Conservation (phyloP, 1,140 invertebrate genomes). For the Sycophaga agraensis region DNA sequence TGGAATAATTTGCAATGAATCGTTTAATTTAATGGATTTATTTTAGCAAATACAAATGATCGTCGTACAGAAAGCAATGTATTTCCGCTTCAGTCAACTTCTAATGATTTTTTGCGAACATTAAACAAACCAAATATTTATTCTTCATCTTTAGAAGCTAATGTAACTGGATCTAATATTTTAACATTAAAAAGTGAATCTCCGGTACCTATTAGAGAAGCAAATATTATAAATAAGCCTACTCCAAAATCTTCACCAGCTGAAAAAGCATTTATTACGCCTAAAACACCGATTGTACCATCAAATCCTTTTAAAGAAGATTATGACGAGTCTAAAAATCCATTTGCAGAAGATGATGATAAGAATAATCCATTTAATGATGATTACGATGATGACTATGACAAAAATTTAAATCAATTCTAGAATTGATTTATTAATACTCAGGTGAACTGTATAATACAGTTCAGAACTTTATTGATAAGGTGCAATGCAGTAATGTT, state of each 20-base stretch:
- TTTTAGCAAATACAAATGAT: constrained; percentile 8
- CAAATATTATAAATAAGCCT: constrained; percentile 42
- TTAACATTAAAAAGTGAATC: constrained; percentile 44
- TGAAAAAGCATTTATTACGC: constrained; percentile 46
- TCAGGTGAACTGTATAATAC: neutral
- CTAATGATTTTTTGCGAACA: constrained; percentile 29
- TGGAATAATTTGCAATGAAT: too few relatives aligned
- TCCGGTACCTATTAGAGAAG: constrained; percentile 47
- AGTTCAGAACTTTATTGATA: neutral
- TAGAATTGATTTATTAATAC: constrained; percentile 40
- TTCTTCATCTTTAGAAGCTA: constrained; percentile 65
- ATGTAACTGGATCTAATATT: constrained; percentile 48
- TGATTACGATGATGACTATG: constrained; percentile 59
- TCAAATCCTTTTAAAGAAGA: constrained; percentile 62
- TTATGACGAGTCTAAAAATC: constrained; percentile 65
- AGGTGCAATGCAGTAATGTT: neutral
- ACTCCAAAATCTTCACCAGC: constrained; percentile 54
- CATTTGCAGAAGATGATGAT: constrained; percentile 60
- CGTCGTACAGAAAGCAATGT: constrained; percentile 23
- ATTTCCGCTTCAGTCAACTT: constrained; percentile 23
- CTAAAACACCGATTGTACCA: constrained; percentile 52
- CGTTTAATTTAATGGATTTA: neutral
- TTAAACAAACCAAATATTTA: constrained; percentile 51
- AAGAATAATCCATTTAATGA: constrained; percentile 37
- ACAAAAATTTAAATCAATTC: constrained; percentile 71